Evolutionary conservation across 2,797 vertebrate genomes (phyloP), one percentile per base, ranked within the genome.

Genomic region (Rhynchonycteris naso): DNA sequence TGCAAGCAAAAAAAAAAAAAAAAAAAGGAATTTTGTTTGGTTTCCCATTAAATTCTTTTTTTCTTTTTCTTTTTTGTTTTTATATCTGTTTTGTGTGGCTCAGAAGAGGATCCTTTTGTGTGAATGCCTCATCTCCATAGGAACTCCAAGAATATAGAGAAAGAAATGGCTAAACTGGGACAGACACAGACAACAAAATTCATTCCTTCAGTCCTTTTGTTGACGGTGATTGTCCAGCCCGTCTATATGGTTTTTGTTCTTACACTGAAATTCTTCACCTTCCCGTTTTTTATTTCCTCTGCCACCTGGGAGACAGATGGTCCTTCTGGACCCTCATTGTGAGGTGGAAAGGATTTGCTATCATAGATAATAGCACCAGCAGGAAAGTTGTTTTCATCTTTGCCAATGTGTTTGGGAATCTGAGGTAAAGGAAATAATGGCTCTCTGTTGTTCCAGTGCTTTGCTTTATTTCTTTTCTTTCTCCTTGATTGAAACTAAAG

Each of bases 301-400:
- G 58, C 24, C 56, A 18, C 50, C 28, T 58, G 26, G 50, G 33
- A 83, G 86, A 96, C 47, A 94, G 43, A 63, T 80, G 96, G 80
- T 59, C 0, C 7, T 95, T 72, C 76, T n/a, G 76, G 26, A 11
- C 5, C 9, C 92, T 95, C 35, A 47, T 72, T 96, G 83, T 61
- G 91, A 78, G 38, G 93, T 97, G 81, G 18, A 69, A 91, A 90
- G 94, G 69, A 89, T 93, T 95, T 91, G 85, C 58, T 92, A 93
- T 97, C 47, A n/a, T 2, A 2, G 4, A 65, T 95, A 92, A 84
- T 56, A 95, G 74, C 58, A 74, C 19, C 79, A 96, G 47, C 56
- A 85, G 86, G 90, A 74, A 96, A 38, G 69, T 69, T 88, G 90
- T 92, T 96, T 97, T 92, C 78, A 50, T 94, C 85, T 90, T 50